Evolutionary conservation across 1,140 invertebrate genomes (phyloP), one percentile per base, ranked within the genome.

Genomic region (Penaeus japonicus): DNA sequence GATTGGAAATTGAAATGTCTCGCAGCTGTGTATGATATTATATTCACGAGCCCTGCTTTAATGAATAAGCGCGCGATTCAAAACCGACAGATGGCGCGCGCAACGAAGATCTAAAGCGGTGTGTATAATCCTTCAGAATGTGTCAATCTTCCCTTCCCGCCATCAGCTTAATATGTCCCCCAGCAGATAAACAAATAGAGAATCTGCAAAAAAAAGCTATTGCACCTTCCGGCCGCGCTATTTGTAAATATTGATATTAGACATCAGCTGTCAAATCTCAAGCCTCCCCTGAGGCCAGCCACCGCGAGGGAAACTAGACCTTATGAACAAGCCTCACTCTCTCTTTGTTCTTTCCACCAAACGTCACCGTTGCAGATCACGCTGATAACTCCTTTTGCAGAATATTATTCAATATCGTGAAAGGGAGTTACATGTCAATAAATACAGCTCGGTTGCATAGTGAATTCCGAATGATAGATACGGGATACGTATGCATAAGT

Each of bases 171-270:
- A 77, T 75, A 53, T 39, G 39, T 55, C 39, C 84, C 84, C 70
- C 55, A 39, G 79, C 35, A 62, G 79, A 83, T 88, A 82, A 88
- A 77, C 80, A 88, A 88, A 88, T 75, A 88, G 39, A 77, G 81
- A 88, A 75, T 88, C 39, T 73, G 79, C 62, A 82, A 83, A 88
- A 82, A 88, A 88, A 77, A 77, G 24, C 79, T 53, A 83, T 77
- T 88, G 86, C 86, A 83, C 83, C 85, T 83, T 83, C 86, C 80
- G 70, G 79, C 24, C 53, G 65, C 32, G 70, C 86, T 83, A 88
- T 83, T 88, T 88, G 86, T 88, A 88, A 88, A 88, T 88, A 88
- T 88, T 88, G 86, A 83, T 88, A 88, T 88, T 88, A 83, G 80
- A 77, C 79, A 77, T 88, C 86, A 88, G 86, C 86, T 88, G 86